phyloP scores from a whole-genome alignment of 2,888 invertebrate genomes.

The Ecliptopera silaceata region DNA sequence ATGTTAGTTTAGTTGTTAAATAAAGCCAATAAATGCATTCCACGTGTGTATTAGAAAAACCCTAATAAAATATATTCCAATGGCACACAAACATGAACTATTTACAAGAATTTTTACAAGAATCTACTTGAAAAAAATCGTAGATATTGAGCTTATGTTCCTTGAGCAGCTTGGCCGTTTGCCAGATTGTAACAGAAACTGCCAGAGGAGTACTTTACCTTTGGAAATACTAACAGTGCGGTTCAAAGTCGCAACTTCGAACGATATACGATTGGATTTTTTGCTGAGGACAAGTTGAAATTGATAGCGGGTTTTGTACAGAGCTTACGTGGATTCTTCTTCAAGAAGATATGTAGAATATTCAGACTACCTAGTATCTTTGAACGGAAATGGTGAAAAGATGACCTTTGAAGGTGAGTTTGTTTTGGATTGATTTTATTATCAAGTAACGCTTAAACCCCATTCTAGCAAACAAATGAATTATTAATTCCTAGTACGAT shows the following conservation, averaged over 20 bases:
- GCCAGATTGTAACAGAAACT: conserved; percentile 44
- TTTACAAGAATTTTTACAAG: too few species aligned
- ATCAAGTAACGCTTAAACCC: too few species aligned
- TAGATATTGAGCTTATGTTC: background rate
- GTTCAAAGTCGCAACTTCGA: conserved; percentile 26
- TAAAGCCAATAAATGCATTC: too few species aligned
- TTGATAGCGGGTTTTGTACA: conserved; percentile 26
- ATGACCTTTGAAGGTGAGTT: too few species aligned
- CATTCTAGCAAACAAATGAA: too few species aligned
- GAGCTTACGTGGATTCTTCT: conserved; percentile 8
- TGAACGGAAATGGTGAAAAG: background rate
- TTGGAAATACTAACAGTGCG: conserved; percentile 25
- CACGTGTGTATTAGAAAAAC: too few species aligned
- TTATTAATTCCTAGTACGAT: too few species aligned
- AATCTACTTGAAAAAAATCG: background rate
- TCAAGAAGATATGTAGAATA: background rate
- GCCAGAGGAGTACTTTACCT: conserved; percentile 29
- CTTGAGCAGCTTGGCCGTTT: conserved; percentile 42
- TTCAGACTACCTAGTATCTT: background rate
- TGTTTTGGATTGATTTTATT: too few species aligned
- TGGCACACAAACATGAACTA: too few species aligned
- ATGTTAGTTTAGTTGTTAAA: too few species aligned
- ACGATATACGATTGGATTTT: conserved; percentile 31
- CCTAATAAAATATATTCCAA: too few species aligned
- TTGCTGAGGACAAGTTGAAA: conserved; percentile 26